These are phyloP conservation scores for Dinothrombium tinctorium DNA, from an alignment of 1,140 invertebrate species.

Conservation along the genomic window DNA sequence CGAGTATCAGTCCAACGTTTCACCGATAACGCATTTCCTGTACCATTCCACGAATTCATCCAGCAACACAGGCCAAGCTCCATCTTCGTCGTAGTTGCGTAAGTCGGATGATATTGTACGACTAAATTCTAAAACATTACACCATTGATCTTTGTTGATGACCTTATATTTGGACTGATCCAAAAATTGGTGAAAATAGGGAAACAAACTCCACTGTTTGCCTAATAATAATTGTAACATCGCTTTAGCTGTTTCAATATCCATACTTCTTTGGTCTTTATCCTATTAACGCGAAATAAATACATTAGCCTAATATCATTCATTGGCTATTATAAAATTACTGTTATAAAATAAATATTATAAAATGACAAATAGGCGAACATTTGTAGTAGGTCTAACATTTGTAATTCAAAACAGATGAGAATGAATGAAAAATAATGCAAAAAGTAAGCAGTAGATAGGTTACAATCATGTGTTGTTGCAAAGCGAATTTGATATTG, in stretches of 20 bases:
- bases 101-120: conserved; percentile 89
- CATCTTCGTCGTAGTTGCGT: conserved; percentile 94
- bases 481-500: no score
- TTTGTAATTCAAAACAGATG: no score
- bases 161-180: conserved; percentile 73
- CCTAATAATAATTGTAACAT: conserved; percentile 64
- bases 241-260: conserved; percentile 63
- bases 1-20: no score
- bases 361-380: no score
- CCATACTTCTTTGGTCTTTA: conserved; percentile 80
- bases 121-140: conserved; percentile 83
- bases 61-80: conserved; percentile 93
- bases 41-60: conserved; percentile 98
- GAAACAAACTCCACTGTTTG: conserved; percentile 53
- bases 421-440: no score
- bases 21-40: no score
- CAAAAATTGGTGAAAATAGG: conserved; percentile 59
- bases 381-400: no score
- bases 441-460: no score
- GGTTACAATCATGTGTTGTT: no score
- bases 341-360: no score
- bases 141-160: conserved; percentile 96
- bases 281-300: conserved; percentile 34
- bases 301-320: no score
- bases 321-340: no score